phyloP scores from a whole-genome alignment of 2,113 vertebrate genomes.

The Danio rerio region DNA sequence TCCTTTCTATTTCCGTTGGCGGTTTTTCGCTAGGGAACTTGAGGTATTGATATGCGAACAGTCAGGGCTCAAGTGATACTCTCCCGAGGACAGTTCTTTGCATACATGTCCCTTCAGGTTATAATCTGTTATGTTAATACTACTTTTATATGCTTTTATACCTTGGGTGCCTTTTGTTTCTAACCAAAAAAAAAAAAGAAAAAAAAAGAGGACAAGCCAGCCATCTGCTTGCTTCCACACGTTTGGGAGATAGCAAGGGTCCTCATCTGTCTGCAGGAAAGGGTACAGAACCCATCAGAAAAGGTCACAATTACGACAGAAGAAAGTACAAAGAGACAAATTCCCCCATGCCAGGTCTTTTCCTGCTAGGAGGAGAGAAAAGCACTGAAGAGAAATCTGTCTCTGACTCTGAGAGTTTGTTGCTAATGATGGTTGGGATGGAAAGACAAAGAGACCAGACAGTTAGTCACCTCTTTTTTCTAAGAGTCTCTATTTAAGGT shows the following conservation, averaged over 20 bases:
- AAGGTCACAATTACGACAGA: constrained; percentile 17
- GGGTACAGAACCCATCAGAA: constrained; percentile 33
- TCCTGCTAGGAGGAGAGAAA: constrained; percentile 5
- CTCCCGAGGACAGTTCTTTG: constrained; percentile 66
- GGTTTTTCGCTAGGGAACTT: constrained; percentile 65
- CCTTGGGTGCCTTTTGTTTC: not conserved
- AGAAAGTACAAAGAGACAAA: not conserved
- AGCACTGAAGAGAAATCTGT: constrained; percentile 12
- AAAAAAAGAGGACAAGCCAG: not conserved
- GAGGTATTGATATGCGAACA: constrained; percentile 70
- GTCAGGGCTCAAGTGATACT: constrained; percentile 51
- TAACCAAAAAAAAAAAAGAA: not conserved
- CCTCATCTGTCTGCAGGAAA: constrained; percentile 2
- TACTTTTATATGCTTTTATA: constrained; percentile 54
- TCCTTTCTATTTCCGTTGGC: constrained; percentile 71
- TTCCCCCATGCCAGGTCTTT: constrained; percentile 22
- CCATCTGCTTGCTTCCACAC: constrained; percentile 21
- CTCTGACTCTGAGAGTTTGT: constrained; percentile 23
- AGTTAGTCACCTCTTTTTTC: not conserved
- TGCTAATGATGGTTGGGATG: constrained; percentile 15
- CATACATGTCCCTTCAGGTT: constrained; percentile 60
- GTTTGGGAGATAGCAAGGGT: constrained; percentile 14
- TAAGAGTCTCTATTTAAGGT: not conserved
- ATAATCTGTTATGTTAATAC: constrained; percentile 63
- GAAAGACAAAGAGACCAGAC: constrained; percentile 18